Evolutionary conservation across 2,888 invertebrate genomes (phyloP).

Genomic region (Chirona hameri): DNA sequence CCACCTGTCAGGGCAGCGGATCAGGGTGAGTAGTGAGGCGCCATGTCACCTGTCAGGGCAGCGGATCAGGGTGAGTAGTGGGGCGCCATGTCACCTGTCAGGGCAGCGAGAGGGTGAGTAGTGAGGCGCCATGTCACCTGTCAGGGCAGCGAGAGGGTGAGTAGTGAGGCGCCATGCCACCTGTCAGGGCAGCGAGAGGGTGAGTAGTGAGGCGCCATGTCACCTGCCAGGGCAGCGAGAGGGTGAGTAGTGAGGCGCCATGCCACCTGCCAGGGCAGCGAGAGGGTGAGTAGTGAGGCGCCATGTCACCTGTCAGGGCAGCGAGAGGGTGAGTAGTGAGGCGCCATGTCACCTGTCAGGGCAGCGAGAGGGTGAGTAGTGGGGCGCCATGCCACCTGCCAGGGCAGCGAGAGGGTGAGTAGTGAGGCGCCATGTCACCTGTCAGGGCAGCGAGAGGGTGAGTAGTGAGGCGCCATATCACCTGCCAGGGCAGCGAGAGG

Average conservation of each 20-base stretch:
- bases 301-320: conserved; percentile 63
- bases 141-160: conserved; percentile 57
- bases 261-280: conserved; percentile 62
- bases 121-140: conserved; percentile 66
- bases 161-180: conserved; percentile 66
- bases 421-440: conserved; percentile 68
- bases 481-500: conserved; percentile 60
- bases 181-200: conserved; percentile 58
- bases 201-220: conserved; percentile 66
- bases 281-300: conserved; percentile 65
- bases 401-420: conserved; percentile 61
- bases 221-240: conserved; percentile 60
- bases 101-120: conserved; percentile 64
- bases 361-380: conserved; percentile 64
- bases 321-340: conserved; percentile 66
- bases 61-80: conserved; percentile 62
- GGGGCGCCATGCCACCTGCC: conserved; percentile 65
- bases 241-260: conserved; percentile 65
- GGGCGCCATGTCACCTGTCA: conserved; percentile 65
- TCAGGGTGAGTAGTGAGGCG: conserved; percentile 65
- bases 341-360: conserved; percentile 64
- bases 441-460: conserved; percentile 54
- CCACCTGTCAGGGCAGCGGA: conserved; percentile 62
- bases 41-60: conserved; percentile 65
- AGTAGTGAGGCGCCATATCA: conserved; percentile 66